These are phyloP conservation scores for Candoia aspera DNA, from an alignment of 2,113 vertebrate genomes.

Conservation along the genomic window DNA sequence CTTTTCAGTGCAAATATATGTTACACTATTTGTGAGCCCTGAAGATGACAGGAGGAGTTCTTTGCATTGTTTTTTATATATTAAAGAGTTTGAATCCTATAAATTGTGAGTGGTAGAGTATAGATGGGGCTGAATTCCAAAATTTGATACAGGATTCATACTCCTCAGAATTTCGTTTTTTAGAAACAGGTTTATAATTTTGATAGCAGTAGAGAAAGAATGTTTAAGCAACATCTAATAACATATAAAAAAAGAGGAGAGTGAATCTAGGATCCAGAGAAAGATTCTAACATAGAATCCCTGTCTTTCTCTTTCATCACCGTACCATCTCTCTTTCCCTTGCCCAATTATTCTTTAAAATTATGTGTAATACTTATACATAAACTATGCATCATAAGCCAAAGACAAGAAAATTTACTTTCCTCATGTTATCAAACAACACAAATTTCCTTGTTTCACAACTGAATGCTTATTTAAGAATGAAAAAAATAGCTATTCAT, in stretches of 20 bases:
- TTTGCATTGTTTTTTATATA: neutral
- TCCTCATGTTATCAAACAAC: neutral
- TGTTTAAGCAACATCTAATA: neutral
- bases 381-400: neutral
- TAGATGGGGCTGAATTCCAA: neutral
- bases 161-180: neutral
- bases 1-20: no score
- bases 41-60: neutral
- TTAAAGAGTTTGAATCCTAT: neutral
- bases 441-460: neutral
- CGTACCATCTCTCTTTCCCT: neutral
- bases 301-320: neutral
- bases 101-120: no score
- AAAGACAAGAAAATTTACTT: neutral
- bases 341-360: neutral
- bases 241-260: neutral
- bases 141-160: neutral
- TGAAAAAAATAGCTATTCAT: neutral
- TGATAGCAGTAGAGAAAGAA: neutral
- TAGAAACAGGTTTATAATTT: neutral
- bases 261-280: neutral
- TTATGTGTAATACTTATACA: neutral
- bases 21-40: neutral
- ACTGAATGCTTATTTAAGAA: neutral
- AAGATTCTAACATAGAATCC: no score